A percentile compares a stretch with the other conserved stretches of the same genome.
These are phyloP conservation scores for Xenus cinereus DNA, from an alignment of 2,113 vertebrate genomes.

Conservation along the genomic window DNA sequence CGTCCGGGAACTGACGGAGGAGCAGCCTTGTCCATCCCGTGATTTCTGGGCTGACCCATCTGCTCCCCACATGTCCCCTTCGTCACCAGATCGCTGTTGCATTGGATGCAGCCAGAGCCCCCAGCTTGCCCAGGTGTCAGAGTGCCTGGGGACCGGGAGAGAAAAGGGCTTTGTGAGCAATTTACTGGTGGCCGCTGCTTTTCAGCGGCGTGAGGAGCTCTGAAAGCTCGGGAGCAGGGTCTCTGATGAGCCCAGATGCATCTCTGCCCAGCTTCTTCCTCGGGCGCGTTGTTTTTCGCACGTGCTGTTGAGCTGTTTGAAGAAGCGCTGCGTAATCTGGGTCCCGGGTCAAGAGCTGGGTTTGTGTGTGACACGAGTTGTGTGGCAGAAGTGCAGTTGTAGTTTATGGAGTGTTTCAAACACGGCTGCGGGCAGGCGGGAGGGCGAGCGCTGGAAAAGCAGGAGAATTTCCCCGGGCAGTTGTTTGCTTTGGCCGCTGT, in stretches of 20 bases:
- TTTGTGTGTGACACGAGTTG: not conserved
- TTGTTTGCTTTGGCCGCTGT: slow-evolving; percentile 48
- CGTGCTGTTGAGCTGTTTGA: not conserved
- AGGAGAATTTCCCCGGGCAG: not conserved
- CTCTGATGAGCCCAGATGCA: not conserved
- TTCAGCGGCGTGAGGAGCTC: not conserved
- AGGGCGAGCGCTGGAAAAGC: not conserved
- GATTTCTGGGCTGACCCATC: not conserved
- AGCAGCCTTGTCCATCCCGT: not conserved
- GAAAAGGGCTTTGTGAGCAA: not conserved
- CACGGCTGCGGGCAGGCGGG: not conserved
- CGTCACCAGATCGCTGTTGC: not conserved
- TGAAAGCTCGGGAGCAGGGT: not conserved
- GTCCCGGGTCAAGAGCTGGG: not conserved
- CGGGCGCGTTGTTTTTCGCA: not conserved
- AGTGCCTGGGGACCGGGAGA: not conserved
- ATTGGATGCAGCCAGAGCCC: not conserved
- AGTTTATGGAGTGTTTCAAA: not conserved
- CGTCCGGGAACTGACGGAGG: fast-evolving
- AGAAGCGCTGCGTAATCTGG: not conserved
- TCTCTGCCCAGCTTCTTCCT: not conserved
- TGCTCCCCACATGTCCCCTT: not conserved
- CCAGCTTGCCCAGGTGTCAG: fast-evolving
- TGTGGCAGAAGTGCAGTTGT: not conserved
- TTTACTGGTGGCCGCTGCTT: fast-evolving